These are phyloP conservation scores for Megaptera novaeangliae DNA, from an alignment of 2,113 vertebrate species.

Conservation along the genomic window DNA sequence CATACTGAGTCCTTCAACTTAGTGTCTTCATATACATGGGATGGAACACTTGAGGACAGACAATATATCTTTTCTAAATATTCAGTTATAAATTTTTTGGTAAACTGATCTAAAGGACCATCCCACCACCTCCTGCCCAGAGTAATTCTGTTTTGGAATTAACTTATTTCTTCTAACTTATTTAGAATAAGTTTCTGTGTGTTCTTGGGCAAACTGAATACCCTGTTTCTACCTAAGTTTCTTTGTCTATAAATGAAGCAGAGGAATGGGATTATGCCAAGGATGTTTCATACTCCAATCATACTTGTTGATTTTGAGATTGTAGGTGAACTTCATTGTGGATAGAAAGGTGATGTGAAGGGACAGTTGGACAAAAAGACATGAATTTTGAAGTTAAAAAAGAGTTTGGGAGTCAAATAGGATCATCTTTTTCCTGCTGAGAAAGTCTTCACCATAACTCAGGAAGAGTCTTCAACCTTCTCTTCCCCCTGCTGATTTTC, in stretches of 20 bases:
- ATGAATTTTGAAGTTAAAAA: neutral
- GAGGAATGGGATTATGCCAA: neutral
- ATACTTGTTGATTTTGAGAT: neutral
- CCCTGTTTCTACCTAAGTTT: neutral
- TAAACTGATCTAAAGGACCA: neutral
- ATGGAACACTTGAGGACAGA: neutral
- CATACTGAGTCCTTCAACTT: neutral
- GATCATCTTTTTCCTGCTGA: neutral
- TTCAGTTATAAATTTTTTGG: neutral
- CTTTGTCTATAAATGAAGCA: neutral
- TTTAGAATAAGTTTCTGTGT: neutral
- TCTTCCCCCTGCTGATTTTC: neutral
- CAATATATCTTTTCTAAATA: neutral
- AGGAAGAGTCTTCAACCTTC: neutral
- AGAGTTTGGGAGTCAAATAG: neutral
- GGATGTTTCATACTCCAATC: neutral
- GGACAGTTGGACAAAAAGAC: neutral
- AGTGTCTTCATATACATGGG: neutral
- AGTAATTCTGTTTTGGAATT: neutral
- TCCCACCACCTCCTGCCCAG: accelerated
- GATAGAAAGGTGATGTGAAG: neutral
- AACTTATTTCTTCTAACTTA: neutral
- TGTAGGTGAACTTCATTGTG: neutral
- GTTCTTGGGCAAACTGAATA: neutral
- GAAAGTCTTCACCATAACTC: neutral